These are phyloP conservation scores for Scaptomyza polygonia DNA, from an alignment of 2,888 invertebrate species.

Conservation along the genomic window DNA sequence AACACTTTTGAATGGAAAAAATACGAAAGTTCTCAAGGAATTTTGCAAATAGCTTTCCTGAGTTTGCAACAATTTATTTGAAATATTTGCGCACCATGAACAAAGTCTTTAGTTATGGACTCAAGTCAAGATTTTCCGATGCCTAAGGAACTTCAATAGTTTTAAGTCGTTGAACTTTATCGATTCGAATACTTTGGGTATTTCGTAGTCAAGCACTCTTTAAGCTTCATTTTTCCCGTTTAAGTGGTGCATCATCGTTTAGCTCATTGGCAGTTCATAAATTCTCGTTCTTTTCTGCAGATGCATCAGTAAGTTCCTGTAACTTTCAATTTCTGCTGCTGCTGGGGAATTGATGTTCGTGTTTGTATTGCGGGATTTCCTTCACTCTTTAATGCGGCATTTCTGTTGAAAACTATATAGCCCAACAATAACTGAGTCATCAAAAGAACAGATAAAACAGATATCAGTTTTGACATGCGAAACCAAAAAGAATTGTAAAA, in stretches of 20 bases:
- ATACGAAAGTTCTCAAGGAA: too few species aligned
- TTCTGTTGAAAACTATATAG: constrained; percentile 44
- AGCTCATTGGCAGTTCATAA: neutral
- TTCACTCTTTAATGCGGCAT: constrained; percentile 11
- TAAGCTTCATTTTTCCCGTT: constrained; percentile 13
- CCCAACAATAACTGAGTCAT: constrained; percentile 54
- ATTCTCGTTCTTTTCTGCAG: constrained; percentile 7
- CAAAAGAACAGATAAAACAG: constrained; percentile 18
- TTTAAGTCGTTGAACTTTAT: too few species aligned
- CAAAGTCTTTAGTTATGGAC: too few species aligned
- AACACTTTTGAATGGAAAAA: too few species aligned
- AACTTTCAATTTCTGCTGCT: constrained; percentile 55
- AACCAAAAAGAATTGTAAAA: constrained; percentile 18
- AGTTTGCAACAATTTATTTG: too few species aligned
- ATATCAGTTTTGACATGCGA: constrained; percentile 28
- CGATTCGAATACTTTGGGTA: constrained; percentile 14
- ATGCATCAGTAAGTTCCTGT: constrained; percentile 35
- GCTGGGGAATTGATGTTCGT: constrained; percentile 2
- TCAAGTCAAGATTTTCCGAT: too few species aligned
- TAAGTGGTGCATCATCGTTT: constrained; percentile 57
- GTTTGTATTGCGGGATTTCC: constrained; percentile 3
- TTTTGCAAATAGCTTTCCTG: too few species aligned
- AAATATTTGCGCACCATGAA: too few species aligned
- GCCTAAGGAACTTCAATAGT: too few species aligned
- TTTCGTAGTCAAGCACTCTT: constrained; percentile 32